Percentiles rank a stretch among this genome's conserved stretches.
phyloP scores from a whole-genome alignment of 2,888 invertebrate genomes.

The Actias luna region DNA sequence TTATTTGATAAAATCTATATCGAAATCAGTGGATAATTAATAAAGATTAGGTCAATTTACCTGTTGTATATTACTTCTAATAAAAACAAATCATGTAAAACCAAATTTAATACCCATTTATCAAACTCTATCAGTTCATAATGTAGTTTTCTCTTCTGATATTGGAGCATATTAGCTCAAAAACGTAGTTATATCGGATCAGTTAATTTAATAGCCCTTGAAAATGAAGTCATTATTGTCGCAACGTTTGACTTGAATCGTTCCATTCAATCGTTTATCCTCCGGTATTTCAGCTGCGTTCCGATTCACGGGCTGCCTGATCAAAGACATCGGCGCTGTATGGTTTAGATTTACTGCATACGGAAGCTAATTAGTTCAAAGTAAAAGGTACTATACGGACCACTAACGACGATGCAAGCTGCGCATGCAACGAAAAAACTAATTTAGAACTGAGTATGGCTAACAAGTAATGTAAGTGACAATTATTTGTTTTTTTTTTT shows the following conservation, averaged over 20 bases:
- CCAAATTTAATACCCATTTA: not conserved
- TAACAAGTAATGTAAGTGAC: not conserved
- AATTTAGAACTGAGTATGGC: slow-evolving; percentile 30
- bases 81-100: not conserved
- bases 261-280: slow-evolving; percentile 67
- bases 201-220: slow-evolving; percentile 6
- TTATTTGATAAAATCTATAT: too few species aligned
- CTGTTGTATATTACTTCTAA: not conserved
- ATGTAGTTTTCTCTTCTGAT: not conserved
- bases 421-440: slow-evolving; percentile 55
- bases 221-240: slow-evolving; percentile 41
- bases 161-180: not conserved
- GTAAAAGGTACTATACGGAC: slow-evolving; percentile 55
- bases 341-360: slow-evolving; percentile 73
- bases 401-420: slow-evolving; percentile 48
- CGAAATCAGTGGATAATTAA: too few species aligned
- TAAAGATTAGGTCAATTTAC: too few species aligned
- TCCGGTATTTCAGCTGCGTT: slow-evolving; percentile 54
- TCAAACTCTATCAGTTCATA: not conserved
- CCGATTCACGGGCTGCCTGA: slow-evolving; percentile 66
- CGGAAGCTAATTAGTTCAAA: slow-evolving; percentile 75
- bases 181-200: not conserved
- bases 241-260: slow-evolving; percentile 71
- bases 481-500: not conserved
- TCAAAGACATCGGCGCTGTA: slow-evolving; percentile 70